Evolutionary conservation across 2,888 invertebrate species (phyloP), one percentile per base, ranked within the genome.

Genomic region (Sinodicranocentrus sp.): DNA sequence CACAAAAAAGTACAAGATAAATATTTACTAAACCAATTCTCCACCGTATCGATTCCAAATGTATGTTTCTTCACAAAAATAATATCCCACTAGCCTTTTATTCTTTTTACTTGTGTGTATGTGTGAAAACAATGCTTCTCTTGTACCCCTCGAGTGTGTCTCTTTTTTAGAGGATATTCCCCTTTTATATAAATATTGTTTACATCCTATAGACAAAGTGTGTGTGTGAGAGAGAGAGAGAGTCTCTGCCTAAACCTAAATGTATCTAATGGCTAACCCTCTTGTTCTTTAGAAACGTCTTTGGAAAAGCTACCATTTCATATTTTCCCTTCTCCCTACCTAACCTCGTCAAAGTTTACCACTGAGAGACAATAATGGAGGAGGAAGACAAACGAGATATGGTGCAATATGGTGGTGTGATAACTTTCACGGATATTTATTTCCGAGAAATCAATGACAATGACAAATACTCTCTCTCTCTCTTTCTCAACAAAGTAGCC

Each of bases 1-100:
- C 19, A 21, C 43, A 23, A 65, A 17, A 65, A 65, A 21, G 84
- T 83, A 84, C 85, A 86, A 87, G 85, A 86, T 87, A 87, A 87
- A 87, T 87, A 87, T 87, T 87, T 87, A 87, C 87, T 82, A 85
- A 86, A 80, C 85, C 86, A 85, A 87, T 87, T 86, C 75, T 79
- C 65, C 70, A 52, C 61, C 21, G 43, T 72, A 84, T 86, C 86
- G 83, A 86, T 86, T 86, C 71, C 65, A 65, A 65, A 65, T 43
- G 65, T 43, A 65, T 43, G 43, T 65, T 43, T 43, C 3, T 43
- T 1, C 65, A 65, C 65, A 65, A 65, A 65, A 43, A n/a, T n/a
- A n/a, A n/a, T n/a, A n/a, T n/a, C n/a, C n/a, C n/a, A n/a, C n/a
- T n/a, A n/a, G n/a, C n/a, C n/a, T n/a, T n/a, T n/a, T n/a, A n/a